Conservation (phyloP, 2,797 vertebrate genomes). For the Megalops cyprinoides region DNA sequence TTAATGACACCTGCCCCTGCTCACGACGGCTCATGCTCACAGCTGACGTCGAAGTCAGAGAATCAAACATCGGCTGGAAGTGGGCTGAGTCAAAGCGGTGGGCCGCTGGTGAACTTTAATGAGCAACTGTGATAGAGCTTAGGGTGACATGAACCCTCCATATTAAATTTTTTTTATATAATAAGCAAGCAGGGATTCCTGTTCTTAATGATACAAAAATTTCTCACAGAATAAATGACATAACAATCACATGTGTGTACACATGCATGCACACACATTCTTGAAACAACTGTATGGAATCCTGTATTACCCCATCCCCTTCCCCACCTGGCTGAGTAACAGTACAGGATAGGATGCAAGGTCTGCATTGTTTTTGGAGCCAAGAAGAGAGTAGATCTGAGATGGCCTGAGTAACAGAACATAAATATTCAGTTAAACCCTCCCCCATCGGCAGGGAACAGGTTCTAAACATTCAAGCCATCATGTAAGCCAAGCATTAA, state of each 20-base stretch:
- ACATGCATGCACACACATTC: neutral
- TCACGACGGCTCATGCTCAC: neutral
- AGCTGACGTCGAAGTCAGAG: neutral
- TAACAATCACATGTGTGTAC: constrained; percentile 7
- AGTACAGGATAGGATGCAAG: constrained; percentile 10
- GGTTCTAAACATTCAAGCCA: neutral
- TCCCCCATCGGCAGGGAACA: neutral
- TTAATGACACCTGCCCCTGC: neutral
- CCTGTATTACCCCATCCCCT: neutral
- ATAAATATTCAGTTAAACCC: neutral
- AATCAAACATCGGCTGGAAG: constrained; percentile 33
- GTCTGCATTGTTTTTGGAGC: constrained; percentile 13
- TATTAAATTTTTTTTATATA: constrained; percentile 71
- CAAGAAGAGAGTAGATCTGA: neutral
- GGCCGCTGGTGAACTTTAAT: constrained; percentile 62
- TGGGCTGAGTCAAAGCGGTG: constrained; percentile 50
- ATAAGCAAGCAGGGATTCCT: constrained; percentile 63
- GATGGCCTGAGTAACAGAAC: neutral
- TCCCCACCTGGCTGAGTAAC: constrained; percentile 11
- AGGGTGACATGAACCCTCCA: constrained; percentile 73
- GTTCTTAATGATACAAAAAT: constrained; percentile 40
- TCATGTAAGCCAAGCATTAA: neutral
- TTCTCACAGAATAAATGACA: constrained; percentile 61
- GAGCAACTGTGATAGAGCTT: constrained; percentile 77
- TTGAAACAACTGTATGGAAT: neutral